Percentiles rank a stretch among this genome's conserved stretches.
These are phyloP conservation scores for Mesitornis unicolor DNA, from an alignment of 2,113 vertebrate species.

Conservation along the genomic window DNA sequence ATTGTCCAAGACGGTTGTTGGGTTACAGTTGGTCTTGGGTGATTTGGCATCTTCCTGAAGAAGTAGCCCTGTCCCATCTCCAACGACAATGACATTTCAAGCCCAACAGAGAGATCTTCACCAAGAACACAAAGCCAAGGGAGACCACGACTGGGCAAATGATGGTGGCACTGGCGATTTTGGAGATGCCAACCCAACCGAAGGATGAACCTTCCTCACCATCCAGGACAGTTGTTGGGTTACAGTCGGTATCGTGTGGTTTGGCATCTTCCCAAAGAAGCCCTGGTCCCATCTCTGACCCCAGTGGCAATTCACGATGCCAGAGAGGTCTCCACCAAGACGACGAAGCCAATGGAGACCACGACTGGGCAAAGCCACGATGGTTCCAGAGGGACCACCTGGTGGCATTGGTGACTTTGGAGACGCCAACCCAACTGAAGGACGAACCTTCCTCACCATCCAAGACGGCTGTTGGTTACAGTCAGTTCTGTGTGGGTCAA, in stretches of 20 bases:
- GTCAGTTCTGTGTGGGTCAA: background rate
- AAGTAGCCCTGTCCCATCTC: background rate
- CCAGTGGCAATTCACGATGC: accelerated
- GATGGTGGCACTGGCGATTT: accelerated
- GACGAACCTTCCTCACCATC: background rate
- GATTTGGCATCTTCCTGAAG: too few species aligned
- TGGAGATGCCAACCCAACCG: background rate
- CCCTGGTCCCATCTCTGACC: too few species aligned
- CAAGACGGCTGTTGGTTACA: background rate
- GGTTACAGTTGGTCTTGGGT: too few species aligned
- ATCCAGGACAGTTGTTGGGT: accelerated
- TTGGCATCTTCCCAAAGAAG: too few species aligned
- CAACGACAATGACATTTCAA: too few species aligned
- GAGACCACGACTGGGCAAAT: background rate
- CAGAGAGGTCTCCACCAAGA: too few species aligned
- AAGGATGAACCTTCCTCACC: background rate
- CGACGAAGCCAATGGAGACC: too few species aligned
- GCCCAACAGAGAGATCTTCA: too few species aligned
- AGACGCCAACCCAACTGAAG: background rate
- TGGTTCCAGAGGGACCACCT: background rate
- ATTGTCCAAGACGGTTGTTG: accelerated
- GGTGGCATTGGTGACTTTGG: background rate
- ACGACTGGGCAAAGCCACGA: too few species aligned
- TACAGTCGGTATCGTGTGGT: too few species aligned
- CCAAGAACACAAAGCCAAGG: background rate